Base-by-base conservation (phyloP, 2,888 invertebrate species). In the Ochropleura leucogaster region DNA sequence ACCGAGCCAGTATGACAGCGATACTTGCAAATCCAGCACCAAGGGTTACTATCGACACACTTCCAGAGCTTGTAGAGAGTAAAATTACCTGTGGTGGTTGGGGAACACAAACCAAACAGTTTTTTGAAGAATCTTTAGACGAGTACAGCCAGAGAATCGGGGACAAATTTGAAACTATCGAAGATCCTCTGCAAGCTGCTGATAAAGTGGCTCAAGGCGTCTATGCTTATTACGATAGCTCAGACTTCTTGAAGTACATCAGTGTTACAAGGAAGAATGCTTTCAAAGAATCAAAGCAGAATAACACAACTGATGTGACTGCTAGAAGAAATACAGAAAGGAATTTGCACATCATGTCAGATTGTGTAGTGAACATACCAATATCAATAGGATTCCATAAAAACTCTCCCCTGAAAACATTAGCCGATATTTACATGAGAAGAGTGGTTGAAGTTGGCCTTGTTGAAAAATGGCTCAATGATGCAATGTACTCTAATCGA, bases 1-100 rank as follows among this genome's bases (percentile, higher is more conserved):
- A 99, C 91, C 95, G 98, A 88, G 98, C 98, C 0, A 98, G 98
- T 87, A 98, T 98, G 97, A 98, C 98, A 0, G 98, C 98, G 0
- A 98, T 98, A 70, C 94, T 98, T 65, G 98, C 98, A 0, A 98
- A 98, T 92, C 98, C 98, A 46, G 97, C 97, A 0, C 97, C 98
- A 16, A 97, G 98, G 86, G 97, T 98, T 12, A 98, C 98, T 0
- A 98, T 98, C 57, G 98, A 98, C 88, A 98, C 98, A 0, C 89
- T 98, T 53, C 94, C 97, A 85, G 97, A 98, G 87, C 92, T 98
- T 0, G 97, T 97, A 0, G 97, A 97, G 67, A 98, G 97, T 84
- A 96, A 97, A 81, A 95, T 98, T 8, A 95, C 95, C 3, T 97
- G 97, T 77, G 98, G 98, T 0, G 98, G 98, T 0, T 98, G 98